These are phyloP conservation scores for Dicerorhinus sumatrensis DNA, from an alignment of 2,113 vertebrate species.

Conservation along the genomic window DNA sequence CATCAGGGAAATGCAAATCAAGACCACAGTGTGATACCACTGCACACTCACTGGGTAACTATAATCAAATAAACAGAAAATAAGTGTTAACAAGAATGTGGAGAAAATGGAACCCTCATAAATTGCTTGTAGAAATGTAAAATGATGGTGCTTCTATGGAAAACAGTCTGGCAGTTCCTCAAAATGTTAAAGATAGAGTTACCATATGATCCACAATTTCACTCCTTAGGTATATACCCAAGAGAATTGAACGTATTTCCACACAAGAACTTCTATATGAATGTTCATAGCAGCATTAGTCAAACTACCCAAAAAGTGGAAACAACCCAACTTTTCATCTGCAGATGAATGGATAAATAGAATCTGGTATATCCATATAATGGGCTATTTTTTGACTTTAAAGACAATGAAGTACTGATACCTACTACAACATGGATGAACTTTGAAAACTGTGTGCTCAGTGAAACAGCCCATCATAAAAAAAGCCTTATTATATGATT, in stretches of 20 bases:
- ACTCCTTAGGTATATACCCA: neutral
- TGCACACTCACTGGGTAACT: neutral
- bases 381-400: neutral
- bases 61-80: conserved; percentile 35
- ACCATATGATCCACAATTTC: neutral
- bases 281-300: neutral
- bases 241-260: neutral
- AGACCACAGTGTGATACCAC: neutral
- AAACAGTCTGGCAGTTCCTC: neutral
- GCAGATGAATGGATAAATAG: neutral
- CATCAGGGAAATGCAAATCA: neutral
- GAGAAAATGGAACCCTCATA: neutral
- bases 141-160: neutral
- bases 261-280: neutral
- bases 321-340: neutral
- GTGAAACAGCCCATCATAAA: neutral
- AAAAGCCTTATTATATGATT: neutral
- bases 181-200: neutral
- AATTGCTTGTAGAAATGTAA: neutral
- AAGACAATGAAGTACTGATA: neutral
- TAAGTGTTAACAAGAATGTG: neutral
- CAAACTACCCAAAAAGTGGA: neutral
- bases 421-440: neutral
- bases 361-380: neutral
- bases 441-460: neutral